Evolutionary conservation across 2,888 invertebrate species (phyloP), one percentile per base, ranked within the genome.

Genomic region (Mesoligia furuncula): DNA sequence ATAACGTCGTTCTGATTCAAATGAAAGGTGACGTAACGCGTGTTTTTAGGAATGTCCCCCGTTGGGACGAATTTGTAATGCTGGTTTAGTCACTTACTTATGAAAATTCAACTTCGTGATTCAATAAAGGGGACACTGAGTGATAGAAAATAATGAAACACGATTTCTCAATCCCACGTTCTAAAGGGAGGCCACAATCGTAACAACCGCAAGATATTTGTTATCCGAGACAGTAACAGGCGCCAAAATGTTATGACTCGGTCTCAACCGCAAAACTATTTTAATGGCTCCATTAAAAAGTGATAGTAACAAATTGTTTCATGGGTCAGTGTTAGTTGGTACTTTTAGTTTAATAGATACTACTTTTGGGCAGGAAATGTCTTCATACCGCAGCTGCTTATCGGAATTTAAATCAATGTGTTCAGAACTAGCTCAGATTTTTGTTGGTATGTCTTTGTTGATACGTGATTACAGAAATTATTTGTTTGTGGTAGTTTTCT

Each of bases 221-320:
- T 95, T 93, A 93, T 90, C 89, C 81, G 81, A 89, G 91, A 87
- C 90, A 90, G 90, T 90, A 92, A 93, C 90, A 92, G 91, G 91
- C 91, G 93, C 93, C 94, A 93, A 95, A 95, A 93, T 93, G 91
- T 93, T 94, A 93, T 91, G 92, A 93, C 92, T 91, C 90, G 90
- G 88, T 92, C 90, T 89, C 84, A 93, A 95, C 95, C 95, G 94
- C 95, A 94, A 92, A 94, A 93, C 93, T 93, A 94, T 94, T 95
- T 94, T 95, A 94, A 95, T 94, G 93, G 93, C 90, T 93, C 93
- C 94, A 95, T 96, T 95, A 96, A 95, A 95, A 94, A 94, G 94
- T 94, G 95, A 95, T 95, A 95, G 95, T 94, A 90, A 95, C 95
- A 95, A 95, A 95, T 95, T 92, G 93, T 92, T 93, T 91, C 91